These are phyloP conservation scores for Anastrepha obliqua DNA, from an alignment of 1,140 invertebrate species.

Conservation along the genomic window DNA sequence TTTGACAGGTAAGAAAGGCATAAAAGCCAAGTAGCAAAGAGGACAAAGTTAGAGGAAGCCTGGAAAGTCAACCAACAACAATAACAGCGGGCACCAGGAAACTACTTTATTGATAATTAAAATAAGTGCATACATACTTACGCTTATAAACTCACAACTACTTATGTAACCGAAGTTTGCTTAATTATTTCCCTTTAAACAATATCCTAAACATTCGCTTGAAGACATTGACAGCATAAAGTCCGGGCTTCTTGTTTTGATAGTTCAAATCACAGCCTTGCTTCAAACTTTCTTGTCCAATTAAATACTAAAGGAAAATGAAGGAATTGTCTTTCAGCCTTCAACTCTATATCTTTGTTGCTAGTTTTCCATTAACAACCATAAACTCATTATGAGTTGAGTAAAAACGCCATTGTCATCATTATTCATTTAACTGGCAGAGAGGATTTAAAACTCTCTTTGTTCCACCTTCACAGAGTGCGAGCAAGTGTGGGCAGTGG, in stretches of 20 bases:
- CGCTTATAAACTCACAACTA: too few relatives aligned
- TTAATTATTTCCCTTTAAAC: not conserved
- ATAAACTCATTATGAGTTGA: constrained; percentile 27
- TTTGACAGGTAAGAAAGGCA: not conserved
- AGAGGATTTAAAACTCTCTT: not conserved
- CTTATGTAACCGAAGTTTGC: too few relatives aligned
- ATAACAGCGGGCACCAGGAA: too few relatives aligned
- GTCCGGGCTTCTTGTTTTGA: not conserved
- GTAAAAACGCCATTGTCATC: constrained; percentile 8
- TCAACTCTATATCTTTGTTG: not conserved
- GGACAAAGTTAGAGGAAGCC: not conserved
- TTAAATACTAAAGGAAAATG: too few relatives aligned
- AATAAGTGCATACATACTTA: too few relatives aligned
- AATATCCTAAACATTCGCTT: not conserved
- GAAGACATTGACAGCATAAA: not conserved
- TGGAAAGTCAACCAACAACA: too few relatives aligned
- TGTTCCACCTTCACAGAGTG: not conserved
- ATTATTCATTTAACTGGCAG: constrained; percentile 36
- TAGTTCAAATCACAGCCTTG: not conserved
- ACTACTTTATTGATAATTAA: too few relatives aligned
- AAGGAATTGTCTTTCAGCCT: not conserved
- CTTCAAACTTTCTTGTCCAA: not conserved
- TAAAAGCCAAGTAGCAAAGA: not conserved
- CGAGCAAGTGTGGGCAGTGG: not conserved
- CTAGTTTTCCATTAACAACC: not conserved